Evolutionary conservation across 1,140 invertebrate genomes (phyloP).

Genomic region (Anastatus disparis): DNA sequence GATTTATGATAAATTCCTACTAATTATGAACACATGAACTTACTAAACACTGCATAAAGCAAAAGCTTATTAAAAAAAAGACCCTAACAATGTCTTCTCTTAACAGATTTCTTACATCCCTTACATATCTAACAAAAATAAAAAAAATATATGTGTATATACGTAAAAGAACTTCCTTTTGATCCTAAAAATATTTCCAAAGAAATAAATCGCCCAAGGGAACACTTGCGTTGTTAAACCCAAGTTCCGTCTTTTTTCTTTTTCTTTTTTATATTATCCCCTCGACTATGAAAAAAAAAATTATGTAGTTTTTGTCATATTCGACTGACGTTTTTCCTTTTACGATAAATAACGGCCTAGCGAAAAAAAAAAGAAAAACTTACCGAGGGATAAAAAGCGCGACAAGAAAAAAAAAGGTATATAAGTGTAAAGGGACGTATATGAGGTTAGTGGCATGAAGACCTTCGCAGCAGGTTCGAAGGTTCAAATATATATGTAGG

Average conservation of each 20-base stretch:
- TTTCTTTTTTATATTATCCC: too few species aligned
- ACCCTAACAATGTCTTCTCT: too few species aligned
- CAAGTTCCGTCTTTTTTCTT: slow-evolving; percentile 4
- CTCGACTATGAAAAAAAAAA: background rate
- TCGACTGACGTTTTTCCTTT: background rate
- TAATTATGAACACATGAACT: too few species aligned
- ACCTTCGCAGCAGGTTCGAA: slow-evolving; percentile 25
- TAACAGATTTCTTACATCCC: too few species aligned
- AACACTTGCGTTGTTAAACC: background rate
- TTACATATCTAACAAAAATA: background rate
- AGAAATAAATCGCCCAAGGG: slow-evolving; percentile 1
- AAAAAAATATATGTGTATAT: background rate
- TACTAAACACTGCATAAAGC: too few species aligned
- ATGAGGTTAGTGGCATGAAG: slow-evolving; percentile 20
- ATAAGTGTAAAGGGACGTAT: background rate
- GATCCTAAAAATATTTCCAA: background rate
- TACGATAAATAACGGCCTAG: background rate
- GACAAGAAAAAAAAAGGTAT: background rate
- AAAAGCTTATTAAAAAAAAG: too few species aligned
- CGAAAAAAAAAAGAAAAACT: background rate
- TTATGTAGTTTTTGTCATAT: slow-evolving; percentile 22
- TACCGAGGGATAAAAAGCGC: background rate
- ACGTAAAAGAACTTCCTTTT: background rate
- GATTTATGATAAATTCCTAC: too few species aligned
- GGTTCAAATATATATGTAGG: background rate